Base-by-base conservation (phyloP, 1,140 invertebrate species). In the Papilio helenus region DNA sequence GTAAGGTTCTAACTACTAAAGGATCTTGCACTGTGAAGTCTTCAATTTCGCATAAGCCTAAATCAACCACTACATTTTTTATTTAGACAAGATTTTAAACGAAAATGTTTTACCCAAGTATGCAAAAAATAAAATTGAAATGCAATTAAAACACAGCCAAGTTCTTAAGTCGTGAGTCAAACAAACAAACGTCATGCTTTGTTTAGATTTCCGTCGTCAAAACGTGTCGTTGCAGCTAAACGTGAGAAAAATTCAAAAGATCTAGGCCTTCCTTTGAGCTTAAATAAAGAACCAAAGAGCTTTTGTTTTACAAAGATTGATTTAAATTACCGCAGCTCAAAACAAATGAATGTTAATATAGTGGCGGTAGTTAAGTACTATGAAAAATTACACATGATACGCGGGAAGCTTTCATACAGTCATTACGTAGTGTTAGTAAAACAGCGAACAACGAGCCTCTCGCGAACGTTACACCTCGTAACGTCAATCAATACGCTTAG, bases 261-360 rank as follows among this genome's bases (percentile, higher is more conserved):
- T 68, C 61, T 68, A 68, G 61, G 61, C 61, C 61, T 68, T 68
- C 61, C 26, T 68, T 68, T 68, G 61, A 68, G 61, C 61, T 68
- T 68, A 68, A 9, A 29, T 23, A 34, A 23, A 18, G 61, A 26
- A 68, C 26, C 26, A 14, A 12, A 29, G 16, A 16, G 9, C 20
- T 58, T 58, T 58, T 3, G 23, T 16, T 65, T 61, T 29, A 34
- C 23, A 65, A 65, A 65, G 23, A 65, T 65, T 65, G 61, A 65
- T 29, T 65, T 65, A 16, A 65, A 65, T 65, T 65, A 4, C 23
- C 61, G 61, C 10, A 1, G 58, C 58, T 8, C 23, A 61, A 61
- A 29, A 65, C 58, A 65, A 65, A 29, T n/a, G 14, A 12, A 46
- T 46, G 44, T 16, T 12, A 44, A 44, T 44, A 44, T 7, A 29